Evolutionary conservation across 2,797 vertebrate species (phyloP).

Genomic region (Takifugu ocellatus): DNA sequence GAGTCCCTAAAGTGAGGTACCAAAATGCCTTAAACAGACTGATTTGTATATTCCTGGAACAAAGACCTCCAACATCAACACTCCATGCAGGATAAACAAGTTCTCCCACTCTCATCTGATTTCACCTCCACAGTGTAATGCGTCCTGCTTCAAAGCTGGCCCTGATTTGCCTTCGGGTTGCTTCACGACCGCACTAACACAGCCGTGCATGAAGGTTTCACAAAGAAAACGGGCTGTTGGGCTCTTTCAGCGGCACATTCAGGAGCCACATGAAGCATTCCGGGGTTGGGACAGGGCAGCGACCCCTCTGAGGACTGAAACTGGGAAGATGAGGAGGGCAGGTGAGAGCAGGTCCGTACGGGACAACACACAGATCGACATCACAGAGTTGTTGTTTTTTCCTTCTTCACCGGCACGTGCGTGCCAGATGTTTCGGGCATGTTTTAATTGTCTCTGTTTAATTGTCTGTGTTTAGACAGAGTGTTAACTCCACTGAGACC

Average conservation of each 20-base stretch:
- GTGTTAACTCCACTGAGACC: too few species aligned
- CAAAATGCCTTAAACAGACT: slow-evolving; percentile 65
- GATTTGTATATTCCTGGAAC: slow-evolving; percentile 75
- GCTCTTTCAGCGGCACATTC: slow-evolving; percentile 4
- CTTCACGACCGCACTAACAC: slow-evolving; percentile 46
- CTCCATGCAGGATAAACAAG: slow-evolving; percentile 69
- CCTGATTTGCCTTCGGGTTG: slow-evolving; percentile 68
- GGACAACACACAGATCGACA: too few species aligned
- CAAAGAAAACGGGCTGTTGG: slow-evolving; percentile 59
- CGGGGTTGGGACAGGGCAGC: too few species aligned
- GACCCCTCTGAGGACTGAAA: too few species aligned
- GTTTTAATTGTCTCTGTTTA: too few species aligned
- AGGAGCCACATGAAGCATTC: too few species aligned
- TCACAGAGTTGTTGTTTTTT: too few species aligned
- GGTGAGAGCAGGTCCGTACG: too few species aligned
- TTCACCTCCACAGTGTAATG: slow-evolving; percentile 56
- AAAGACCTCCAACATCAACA: slow-evolving; percentile 73
- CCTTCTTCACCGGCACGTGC: too few species aligned
- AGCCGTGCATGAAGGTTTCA: slow-evolving; percentile 53
- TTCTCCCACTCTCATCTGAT: slow-evolving; percentile 58
- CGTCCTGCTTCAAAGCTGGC: slow-evolving; percentile 66
- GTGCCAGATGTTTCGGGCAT: too few species aligned
- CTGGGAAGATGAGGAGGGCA: too few species aligned
- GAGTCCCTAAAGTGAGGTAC: slow-evolving; percentile 54
- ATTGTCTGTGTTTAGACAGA: too few species aligned